Evolutionary conservation across 1,140 invertebrate genomes (phyloP), one percentile per base, ranked within the genome.

Genomic region (Eumaeus atala): DNA sequence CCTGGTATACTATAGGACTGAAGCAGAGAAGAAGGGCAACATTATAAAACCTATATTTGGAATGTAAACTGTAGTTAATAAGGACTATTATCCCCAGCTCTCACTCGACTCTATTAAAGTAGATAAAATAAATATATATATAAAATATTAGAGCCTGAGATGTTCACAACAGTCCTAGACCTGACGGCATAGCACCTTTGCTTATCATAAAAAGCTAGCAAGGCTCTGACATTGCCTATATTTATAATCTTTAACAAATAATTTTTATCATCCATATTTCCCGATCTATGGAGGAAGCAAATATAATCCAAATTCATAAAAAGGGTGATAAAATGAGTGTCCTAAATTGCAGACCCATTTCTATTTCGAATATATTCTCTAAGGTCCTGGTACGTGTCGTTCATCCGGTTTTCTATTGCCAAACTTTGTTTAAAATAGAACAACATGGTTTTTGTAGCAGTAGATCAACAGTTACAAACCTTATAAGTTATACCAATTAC

Each of bases 241-340:
- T 34, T 42, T 10, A 9, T 59, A 11, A 58, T 62, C 14, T 59
- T 53, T 35, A 53, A 58, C 3, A 47, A 36, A n/a, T 59, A 53
- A 1, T 35, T 59, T 10, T 11, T 12, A 44, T 51, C 33, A 1
- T 33, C 16, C 17, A 11, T 11, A 9, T 59, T 59, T 35, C 61
- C 56, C 0, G 18, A 37, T 9, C 17, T 12, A 9, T 56, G 48
- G 52, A 62, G 58, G 21, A 16, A 14, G 53, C 56, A 21, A 58
- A 56, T 9, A 38, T 63, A n/a, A 14, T 56, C 33, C 54, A 54
- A 8, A 48, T 64, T 34, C 49, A 54, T 11, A 59, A 64, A 48
- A 54, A 54, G 16, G 61, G 57, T n/a, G 14, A 14, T 9, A 44
- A 44, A 44, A 44, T 16, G 9, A 44, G 16, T 44, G 14, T 44